Percentiles rank a stretch among this genome's conserved stretches.
Evolutionary conservation across 2,888 invertebrate genomes (phyloP).

Genomic region (Drepanosiphum platanoidis): DNA sequence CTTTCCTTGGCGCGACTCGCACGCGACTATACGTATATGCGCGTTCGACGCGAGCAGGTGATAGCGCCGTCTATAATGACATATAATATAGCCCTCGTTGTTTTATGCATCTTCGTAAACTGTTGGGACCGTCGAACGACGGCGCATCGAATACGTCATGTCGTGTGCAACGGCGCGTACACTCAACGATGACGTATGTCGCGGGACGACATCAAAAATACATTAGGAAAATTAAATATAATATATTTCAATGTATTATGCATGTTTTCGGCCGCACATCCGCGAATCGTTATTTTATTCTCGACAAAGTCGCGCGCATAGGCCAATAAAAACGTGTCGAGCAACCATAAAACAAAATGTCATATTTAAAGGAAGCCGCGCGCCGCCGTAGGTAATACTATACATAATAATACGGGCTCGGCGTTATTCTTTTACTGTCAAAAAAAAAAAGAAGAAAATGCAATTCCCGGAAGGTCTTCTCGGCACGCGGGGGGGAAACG

Average conservation of each 20-base stretch:
- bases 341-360: slow-evolving; percentile 4
- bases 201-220: slow-evolving; percentile 23
- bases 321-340: background rate
- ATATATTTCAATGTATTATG: too few relatives aligned
- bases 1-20: slow-evolving; percentile 3
- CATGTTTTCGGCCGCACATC: background rate
- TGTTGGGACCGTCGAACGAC: background rate
- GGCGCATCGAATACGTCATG: background rate
- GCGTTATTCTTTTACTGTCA: slow-evolving; percentile 32
- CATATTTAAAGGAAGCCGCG: slow-evolving; percentile 20
- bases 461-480: slow-evolving; percentile 48
- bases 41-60: background rate
- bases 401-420: too few relatives aligned
- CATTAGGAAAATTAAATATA: slow-evolving; percentile 36
- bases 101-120: slow-evolving; percentile 14
- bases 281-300: slow-evolving; percentile 3
- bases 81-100: too few relatives aligned
- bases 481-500: slow-evolving; percentile 12
- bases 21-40: slow-evolving; percentile 1
- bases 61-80: background rate
- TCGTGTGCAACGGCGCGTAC: too few relatives aligned
- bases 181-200: slow-evolving; percentile 1
- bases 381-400: too few relatives aligned
- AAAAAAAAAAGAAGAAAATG: slow-evolving; percentile 42
- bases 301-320: background rate